Base-by-base conservation (phyloP, 2,888 invertebrate species). In the Polyommatus iphigenia region DNA sequence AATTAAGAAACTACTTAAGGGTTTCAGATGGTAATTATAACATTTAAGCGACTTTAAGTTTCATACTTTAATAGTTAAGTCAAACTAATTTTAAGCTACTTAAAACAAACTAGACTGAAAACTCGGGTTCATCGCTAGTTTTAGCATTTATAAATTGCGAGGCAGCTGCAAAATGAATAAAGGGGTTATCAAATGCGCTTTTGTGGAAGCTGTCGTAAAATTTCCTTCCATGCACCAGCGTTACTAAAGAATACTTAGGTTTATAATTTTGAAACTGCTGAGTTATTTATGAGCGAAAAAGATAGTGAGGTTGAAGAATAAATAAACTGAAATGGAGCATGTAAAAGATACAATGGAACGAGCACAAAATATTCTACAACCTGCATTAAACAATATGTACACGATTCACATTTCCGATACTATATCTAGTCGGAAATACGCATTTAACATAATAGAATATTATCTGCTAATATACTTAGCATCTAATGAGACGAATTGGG, bases 151-250 rank as follows among this genome's bases (percentile, higher is more conserved):
- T 62, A 78, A 78, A 78, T 78, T 46, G 29, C 46, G 62, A 78
- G 50, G 62, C 78, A 78, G 59, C 78, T 78, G 78, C 72, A 78
- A 59, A 57, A 32, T 78, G 78, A 72, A 78, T 78, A 78, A 78
- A 73, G 78, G 46, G 72, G 72, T 78, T 78, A 73, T 78, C 72
- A 78, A 78, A 78, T 73, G 78, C 78, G 78, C 78, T 73, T 78
- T 78, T 78, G 77, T 54, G 72, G 77, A 72, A 57, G 77, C 72
- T 73, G 46, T 78, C 72, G 62, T 73, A 59, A 78, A 78, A 73
- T 77, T 77, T 77, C 78, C 41, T 41, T 54, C 77, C 59, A 41
- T 57, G 73, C 41, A 62, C 41, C 7, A 73, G 78, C 24, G 50
- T 75, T 75, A 24, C 46, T 75, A 29, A 78, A 78, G 46, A 67